phyloP scores from a whole-genome alignment of 2,113 vertebrate species.

The Eidolon helvum region DNA sequence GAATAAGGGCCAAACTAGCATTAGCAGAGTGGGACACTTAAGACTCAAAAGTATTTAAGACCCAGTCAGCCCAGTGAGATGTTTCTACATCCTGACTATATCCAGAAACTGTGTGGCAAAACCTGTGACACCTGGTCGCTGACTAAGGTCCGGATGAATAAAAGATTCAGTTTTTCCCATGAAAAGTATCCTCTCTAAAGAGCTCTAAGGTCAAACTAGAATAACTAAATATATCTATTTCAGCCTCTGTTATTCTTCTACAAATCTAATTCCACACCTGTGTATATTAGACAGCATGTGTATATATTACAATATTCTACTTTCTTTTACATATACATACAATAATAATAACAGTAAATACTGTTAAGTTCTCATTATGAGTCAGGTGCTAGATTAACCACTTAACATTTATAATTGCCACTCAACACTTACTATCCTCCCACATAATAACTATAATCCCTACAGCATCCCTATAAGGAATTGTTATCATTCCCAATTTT shows the following conservation, averaged over 20 bases:
- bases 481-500: not conserved
- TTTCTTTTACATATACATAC: not conserved
- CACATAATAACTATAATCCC: not conserved
- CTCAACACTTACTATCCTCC: not conserved
- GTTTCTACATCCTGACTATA: not conserved
- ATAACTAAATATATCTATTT: not conserved
- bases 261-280: not conserved
- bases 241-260: not conserved
- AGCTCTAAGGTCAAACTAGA: not conserved
- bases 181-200: not conserved
- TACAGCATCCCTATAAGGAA: not conserved
- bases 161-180: not conserved
- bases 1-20: not conserved
- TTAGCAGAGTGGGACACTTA: not conserved
- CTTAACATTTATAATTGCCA: constrained; percentile 26
- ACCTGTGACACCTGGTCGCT: not conserved
- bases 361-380: not conserved
- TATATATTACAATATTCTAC: not conserved
- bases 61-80: not conserved
- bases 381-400: not conserved
- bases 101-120: not conserved
- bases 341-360: constrained; percentile 6
- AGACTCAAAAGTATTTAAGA: constrained; percentile 11
- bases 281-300: not conserved
- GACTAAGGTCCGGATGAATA: not conserved